Base-by-base conservation (phyloP, 1,140 invertebrate species). In the Drosophila navojoa region DNA sequence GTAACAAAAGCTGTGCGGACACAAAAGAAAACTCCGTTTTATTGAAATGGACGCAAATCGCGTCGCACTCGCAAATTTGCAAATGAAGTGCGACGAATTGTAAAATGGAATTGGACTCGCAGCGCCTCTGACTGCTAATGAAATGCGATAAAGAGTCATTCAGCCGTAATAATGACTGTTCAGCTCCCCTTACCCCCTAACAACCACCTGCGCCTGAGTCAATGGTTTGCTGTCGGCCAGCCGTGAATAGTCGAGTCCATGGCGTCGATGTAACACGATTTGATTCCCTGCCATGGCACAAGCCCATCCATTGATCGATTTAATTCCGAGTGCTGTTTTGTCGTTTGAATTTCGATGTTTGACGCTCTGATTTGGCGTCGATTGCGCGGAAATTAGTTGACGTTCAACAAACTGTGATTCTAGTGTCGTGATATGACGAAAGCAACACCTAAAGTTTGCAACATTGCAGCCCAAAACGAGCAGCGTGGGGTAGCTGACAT, bases 61-160 rank as follows among this genome's bases (percentile, higher is more conserved):
- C 44, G 22, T 55, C 35, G 57, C 50, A 22, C 19, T 62, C 58
- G 53, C 40, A 64, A 76, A 76, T 76, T 76, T 76, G 63, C 59
- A 79, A 79, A 73, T 79, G 69, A 79, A 79, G 74, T 72, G 74
- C 74, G 73, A 77, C 67, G 66, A 77, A 75, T 71, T 79, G 77
- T 79, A 64, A 79, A 79, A 76, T 76, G 73, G 59, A 79, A 76
- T 78, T 75, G 72, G 61, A 77, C 55, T 71, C 52, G 72, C 16
- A 25, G 42, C 13, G 70, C 38, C 27, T 3, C 25, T 15, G 50
- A 61, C 61, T 71, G 68, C 79, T 87, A 86, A 86, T 86, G 82
- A 87, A 86, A 86, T 79, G 76, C 79, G 79, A 87, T 86, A 87
- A 87, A 86, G 77, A 73, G 64, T 67, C 69, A 79, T 57, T 50